Conservation (phyloP, 2,113 vertebrate genomes). For the Pachypanchax playfairii region DNA sequence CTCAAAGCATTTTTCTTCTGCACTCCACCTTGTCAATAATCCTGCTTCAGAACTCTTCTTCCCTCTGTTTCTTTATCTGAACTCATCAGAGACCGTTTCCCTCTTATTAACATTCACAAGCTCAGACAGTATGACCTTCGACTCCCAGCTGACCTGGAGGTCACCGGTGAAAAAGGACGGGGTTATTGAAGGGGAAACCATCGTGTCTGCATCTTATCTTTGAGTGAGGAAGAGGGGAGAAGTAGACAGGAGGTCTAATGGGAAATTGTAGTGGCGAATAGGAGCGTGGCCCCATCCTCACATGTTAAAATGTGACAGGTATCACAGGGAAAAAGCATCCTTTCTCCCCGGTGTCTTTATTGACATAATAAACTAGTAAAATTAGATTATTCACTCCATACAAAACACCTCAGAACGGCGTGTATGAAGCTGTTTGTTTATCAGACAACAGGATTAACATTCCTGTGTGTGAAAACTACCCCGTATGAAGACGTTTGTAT, state of each 20-base stretch:
- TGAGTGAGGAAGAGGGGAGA: neutral
- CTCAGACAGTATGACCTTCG: conserved; percentile 56
- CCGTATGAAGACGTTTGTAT: too few relatives aligned
- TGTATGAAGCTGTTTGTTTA: neutral
- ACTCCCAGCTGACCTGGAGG: conserved; percentile 55
- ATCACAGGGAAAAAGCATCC: conserved; percentile 4
- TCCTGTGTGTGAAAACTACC: too few relatives aligned
- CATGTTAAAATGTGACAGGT: neutral
- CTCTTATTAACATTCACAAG: conserved; percentile 62
- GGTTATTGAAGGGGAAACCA: conserved; percentile 38
- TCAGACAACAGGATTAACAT: conserved; percentile 62
- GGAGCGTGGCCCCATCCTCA: neutral
- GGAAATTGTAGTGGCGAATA: neutral
- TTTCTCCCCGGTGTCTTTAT: neutral
- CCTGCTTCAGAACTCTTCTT: conserved; percentile 14
- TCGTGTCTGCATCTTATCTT: conserved; percentile 43
- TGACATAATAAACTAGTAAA: conserved; percentile 40
- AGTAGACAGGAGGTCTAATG: neutral
- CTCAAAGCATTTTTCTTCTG: conserved; percentile 59
- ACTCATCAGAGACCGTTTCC: conserved; percentile 51
- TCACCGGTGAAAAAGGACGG: conserved; percentile 25
- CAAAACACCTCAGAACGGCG: conserved; percentile 42
- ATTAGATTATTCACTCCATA: conserved; percentile 35
- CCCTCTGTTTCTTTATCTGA: conserved; percentile 48
- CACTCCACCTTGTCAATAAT: conserved; percentile 56